Percentiles rank a stretch among this genome's conserved stretches.
Conservation (phyloP, 2,888 invertebrate species). For the Trachelus stipa region DNA sequence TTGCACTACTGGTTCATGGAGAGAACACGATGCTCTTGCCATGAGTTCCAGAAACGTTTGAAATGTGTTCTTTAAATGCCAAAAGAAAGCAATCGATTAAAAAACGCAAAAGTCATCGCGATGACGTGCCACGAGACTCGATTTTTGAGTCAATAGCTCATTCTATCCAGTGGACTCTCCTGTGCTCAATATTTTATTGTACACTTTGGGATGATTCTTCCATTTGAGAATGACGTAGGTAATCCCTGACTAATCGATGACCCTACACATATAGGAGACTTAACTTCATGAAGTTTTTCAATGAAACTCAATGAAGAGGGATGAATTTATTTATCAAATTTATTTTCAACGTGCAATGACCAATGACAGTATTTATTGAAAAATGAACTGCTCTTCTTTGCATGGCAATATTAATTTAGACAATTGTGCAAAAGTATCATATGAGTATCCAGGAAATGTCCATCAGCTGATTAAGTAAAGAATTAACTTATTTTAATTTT, state of each 20-base stretch:
- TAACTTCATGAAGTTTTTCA: not conserved
- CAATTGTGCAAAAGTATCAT: not conserved
- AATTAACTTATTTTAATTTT: not conserved
- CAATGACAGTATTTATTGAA: not conserved
- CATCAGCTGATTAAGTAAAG: not conserved
- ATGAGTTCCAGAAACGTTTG: conserved; percentile 35
- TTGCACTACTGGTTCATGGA: conserved; percentile 82
- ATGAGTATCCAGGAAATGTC: not conserved
- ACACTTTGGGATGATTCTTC: not conserved
- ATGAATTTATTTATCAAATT: not conserved
- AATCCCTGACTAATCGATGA: not conserved
- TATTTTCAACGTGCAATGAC: not conserved
- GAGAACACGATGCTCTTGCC: conserved; percentile 59
- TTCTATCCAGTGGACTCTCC: not conserved
- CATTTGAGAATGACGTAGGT: not conserved
- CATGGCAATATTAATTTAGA: not conserved
- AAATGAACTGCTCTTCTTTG: not conserved
- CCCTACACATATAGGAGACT: not conserved
- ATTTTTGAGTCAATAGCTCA: not conserved
- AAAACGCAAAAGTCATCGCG: not conserved
- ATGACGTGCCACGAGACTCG: not conserved
- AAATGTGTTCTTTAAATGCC: conserved; percentile 10
- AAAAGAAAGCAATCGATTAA: not conserved
- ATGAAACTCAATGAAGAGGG: not conserved
- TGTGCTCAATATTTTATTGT: too few relatives aligned